A percentile compares a stretch with the other conserved stretches of the same genome.
phyloP scores from a whole-genome alignment of 2,113 vertebrate species.

The Otus sunia region DNA sequence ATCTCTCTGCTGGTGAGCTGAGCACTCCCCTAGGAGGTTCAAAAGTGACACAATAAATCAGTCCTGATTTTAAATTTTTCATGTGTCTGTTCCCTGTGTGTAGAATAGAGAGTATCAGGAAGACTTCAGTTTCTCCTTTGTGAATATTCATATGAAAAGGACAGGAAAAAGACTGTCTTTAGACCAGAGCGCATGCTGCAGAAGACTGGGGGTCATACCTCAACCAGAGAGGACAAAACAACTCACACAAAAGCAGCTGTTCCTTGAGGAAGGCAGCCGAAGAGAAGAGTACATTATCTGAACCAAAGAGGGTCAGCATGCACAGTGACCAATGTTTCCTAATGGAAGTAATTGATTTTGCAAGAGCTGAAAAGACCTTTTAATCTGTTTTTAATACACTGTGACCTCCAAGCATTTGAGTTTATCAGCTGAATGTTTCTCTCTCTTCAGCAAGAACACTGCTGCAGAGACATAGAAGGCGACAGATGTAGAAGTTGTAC shows the following conservation, averaged over 20 bases:
- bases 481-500: neutral
- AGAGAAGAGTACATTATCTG: neutral
- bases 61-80: neutral
- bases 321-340: neutral
- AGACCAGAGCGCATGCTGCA: neutral
- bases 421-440: neutral
- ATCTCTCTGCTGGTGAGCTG: neutral
- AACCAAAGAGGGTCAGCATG: fast-evolving
- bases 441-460: neutral
- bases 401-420: neutral
- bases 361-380: neutral
- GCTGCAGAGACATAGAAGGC: neutral
- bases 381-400: neutral
- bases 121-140: neutral
- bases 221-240: fast-evolving
- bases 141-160: neutral
- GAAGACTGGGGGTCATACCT: neutral
- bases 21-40: neutral
- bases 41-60: neutral
- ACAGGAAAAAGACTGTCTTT: neutral
- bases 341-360: neutral
- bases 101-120: neutral
- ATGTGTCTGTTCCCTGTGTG: neutral
- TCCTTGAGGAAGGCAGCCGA: fast-evolving
- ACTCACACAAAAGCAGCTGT: neutral